A percentile compares a stretch with the other conserved stretches of the same genome.
phyloP scores from a whole-genome alignment of 2,113 vertebrate species.

The Perca fluviatilis region DNA sequence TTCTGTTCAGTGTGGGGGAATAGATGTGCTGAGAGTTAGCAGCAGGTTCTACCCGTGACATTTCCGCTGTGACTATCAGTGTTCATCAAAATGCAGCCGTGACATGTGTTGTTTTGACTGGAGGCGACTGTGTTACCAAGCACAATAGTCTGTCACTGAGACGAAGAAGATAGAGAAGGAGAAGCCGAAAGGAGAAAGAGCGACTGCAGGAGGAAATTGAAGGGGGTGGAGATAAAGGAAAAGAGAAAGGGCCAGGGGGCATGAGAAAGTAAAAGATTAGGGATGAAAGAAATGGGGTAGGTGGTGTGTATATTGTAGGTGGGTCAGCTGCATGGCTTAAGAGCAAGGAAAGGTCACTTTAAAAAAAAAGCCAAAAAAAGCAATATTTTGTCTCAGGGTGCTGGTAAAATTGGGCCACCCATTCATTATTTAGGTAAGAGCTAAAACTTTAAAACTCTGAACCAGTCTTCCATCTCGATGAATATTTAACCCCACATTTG shows the following conservation, averaged over 20 bases:
- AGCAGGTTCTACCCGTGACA: slow-evolving; percentile 30
- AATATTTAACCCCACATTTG: slow-evolving; percentile 57
- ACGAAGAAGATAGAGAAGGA: slow-evolving; percentile 2
- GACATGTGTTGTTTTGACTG: slow-evolving; percentile 58
- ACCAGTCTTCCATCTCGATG: slow-evolving; percentile 38
- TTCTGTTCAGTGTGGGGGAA: slow-evolving; percentile 16
- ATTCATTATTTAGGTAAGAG: slow-evolving; percentile 61
- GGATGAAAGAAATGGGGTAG: slow-evolving; percentile 1
- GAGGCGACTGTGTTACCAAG: slow-evolving; percentile 12
- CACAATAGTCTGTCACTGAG: slow-evolving; percentile 14
- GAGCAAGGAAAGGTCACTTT: neutral
- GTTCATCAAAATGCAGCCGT: slow-evolving; percentile 34
- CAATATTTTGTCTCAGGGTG: slow-evolving; percentile 10
- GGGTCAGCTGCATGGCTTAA: neutral
- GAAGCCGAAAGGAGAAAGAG: neutral
- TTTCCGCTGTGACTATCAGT: slow-evolving; percentile 56
- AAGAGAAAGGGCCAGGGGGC: neutral
- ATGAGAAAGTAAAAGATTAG: neutral
- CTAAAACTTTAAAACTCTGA: slow-evolving; percentile 47
- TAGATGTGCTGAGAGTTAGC: slow-evolving; percentile 15
- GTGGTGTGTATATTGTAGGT: neutral
- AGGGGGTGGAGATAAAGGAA: neutral
- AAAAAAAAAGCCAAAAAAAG: neutral
- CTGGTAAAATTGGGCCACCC: slow-evolving; percentile 31
- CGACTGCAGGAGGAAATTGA: neutral